Conservation (phyloP, 2,888 invertebrate species). For the Rhopalosiphum nymphaeae region DNA sequence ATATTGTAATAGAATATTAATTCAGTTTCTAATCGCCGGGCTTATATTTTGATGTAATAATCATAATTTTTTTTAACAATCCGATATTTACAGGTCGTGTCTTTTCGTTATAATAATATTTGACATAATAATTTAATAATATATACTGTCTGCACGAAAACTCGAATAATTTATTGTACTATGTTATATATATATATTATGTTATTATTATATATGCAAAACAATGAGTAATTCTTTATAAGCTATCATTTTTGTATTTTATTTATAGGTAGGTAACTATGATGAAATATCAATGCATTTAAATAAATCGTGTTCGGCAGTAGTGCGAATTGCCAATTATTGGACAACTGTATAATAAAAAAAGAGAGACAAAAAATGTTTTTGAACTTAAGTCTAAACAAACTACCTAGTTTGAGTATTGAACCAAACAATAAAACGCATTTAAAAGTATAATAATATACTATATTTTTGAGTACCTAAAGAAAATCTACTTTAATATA, state of each 20-base stretch:
- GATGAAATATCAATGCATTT: background rate
- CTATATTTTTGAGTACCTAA: background rate
- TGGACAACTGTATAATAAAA: background rate
- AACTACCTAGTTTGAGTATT: background rate
- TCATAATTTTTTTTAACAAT: background rate
- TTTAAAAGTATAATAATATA: background rate
- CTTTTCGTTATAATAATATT: background rate
- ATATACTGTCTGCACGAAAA: conserved; percentile 1
- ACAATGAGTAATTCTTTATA: conserved; percentile 13
- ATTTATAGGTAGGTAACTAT: background rate
- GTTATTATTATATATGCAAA: background rate
- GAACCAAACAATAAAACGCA: background rate
- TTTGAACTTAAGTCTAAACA: background rate
- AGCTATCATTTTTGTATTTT: background rate
- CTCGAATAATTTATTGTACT: conserved; percentile 3
- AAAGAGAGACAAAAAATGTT: background rate
- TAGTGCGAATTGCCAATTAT: background rate
- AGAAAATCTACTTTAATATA: background rate
- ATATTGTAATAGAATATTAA: background rate
- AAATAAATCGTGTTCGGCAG: conserved; percentile 1
- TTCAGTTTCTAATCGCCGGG: background rate
- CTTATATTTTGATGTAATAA: background rate
- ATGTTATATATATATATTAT: background rate
- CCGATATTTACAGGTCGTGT: background rate
- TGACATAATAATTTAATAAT: background rate